Conservation (phyloP, 2,888 invertebrate species). For the Zaprionus bogoriensis region DNA sequence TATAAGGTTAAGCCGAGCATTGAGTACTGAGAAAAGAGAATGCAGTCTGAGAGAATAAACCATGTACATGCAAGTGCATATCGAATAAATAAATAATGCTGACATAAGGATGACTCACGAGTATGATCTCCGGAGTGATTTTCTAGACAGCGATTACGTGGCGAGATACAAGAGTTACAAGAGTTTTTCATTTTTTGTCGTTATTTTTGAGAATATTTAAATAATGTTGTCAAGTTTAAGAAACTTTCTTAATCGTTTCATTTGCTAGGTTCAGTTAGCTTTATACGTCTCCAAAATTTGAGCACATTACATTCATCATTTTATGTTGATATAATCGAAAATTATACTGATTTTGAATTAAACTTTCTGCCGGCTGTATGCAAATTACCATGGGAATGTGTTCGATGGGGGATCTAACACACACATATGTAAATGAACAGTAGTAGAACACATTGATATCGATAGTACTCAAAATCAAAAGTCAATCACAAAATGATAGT, state of each 20-base stretch:
- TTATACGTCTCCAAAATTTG: conserved; percentile 21
- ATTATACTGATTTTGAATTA: conserved; percentile 17
- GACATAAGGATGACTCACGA: conserved; percentile 67
- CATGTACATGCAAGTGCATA: conserved; percentile 21
- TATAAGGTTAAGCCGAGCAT: no score
- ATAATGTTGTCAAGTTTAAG: neutral
- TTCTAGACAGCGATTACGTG: conserved; percentile 69
- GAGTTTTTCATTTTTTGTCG: conserved; percentile 18
- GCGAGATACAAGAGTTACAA: conserved; percentile 45
- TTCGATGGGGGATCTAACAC: conserved; percentile 29
- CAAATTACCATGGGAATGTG: conserved; percentile 11
- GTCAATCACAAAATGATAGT: conserved; percentile 27
- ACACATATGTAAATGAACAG: conserved; percentile 31
- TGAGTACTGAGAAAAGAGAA: neutral
- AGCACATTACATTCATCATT: conserved; percentile 7
- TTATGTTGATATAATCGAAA: neutral
- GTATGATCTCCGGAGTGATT: conserved; percentile 72
- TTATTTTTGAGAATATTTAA: conserved; percentile 21
- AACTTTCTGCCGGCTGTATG: conserved; percentile 28
- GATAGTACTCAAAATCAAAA: conserved; percentile 44
- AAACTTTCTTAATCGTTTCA: conserved; percentile 29
- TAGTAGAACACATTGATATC: conserved; percentile 48
- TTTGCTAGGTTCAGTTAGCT: conserved; percentile 70
- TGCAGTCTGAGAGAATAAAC: neutral
- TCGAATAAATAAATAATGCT: conserved; percentile 17